A percentile compares a stretch with the other conserved stretches of the same genome.
These are phyloP conservation scores for Cynopterus sphinx DNA, from an alignment of 2,797 vertebrate species.

Conservation along the genomic window DNA sequence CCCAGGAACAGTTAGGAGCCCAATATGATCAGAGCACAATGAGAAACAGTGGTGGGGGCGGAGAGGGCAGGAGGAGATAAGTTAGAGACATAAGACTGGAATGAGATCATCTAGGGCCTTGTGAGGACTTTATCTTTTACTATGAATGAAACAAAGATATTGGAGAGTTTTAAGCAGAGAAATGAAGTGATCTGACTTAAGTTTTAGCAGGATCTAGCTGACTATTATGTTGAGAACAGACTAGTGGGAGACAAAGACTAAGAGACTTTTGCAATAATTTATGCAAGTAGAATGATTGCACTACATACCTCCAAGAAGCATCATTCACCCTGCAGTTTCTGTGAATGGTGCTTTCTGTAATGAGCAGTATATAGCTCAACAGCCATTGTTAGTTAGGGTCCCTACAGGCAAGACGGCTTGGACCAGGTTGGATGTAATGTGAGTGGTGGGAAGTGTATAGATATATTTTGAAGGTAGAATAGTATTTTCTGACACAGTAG, in stretches of 20 bases:
- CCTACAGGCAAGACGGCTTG: neutral
- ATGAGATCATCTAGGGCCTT: neutral
- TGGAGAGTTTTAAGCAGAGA: neutral
- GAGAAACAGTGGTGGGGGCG: neutral
- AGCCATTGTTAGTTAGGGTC: neutral
- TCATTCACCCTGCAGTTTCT: neutral
- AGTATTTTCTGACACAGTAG: neutral
- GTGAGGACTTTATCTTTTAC: neutral
- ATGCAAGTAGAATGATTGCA: neutral
- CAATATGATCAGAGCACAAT: neutral
- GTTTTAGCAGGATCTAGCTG: neutral
- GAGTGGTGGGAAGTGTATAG: conserved; percentile 4
- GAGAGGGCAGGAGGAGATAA: neutral
- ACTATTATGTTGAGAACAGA: neutral
- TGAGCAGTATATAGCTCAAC: neutral
- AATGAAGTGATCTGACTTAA: neutral
- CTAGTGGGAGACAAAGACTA: neutral
- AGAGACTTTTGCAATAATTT: neutral
- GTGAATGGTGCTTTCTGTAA: neutral
- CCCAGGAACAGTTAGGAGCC: neutral
- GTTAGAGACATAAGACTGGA: neutral
- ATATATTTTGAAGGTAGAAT: neutral
- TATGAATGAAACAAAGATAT: neutral
- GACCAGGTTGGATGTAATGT: neutral
- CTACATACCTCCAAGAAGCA: neutral